Conservation (phyloP, 2,888 invertebrate genomes). For the Drosophila falleni region DNA sequence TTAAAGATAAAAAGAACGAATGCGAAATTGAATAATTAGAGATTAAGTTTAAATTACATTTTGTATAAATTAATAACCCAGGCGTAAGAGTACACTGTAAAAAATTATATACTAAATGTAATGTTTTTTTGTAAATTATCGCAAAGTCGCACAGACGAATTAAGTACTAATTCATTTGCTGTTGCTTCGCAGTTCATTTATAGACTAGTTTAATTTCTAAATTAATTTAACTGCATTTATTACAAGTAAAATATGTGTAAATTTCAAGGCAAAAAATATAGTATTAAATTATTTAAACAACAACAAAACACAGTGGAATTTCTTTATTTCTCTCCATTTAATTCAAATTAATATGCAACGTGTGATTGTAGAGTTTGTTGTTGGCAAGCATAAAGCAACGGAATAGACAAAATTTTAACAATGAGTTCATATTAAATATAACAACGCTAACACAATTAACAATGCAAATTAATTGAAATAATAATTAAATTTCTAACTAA, state of each 20-base stretch:
- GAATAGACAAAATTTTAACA: constrained; percentile 44
- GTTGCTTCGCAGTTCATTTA: constrained; percentile 68
- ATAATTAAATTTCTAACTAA: constrained; percentile 34
- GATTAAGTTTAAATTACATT: constrained; percentile 77
- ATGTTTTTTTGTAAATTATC: constrained; percentile 72
- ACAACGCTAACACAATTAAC: constrained; percentile 47
- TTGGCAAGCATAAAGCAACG: constrained; percentile 35
- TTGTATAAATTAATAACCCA: constrained; percentile 74
- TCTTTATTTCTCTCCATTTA: constrained; percentile 44
- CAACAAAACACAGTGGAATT: constrained; percentile 37
- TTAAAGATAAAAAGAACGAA: constrained; percentile 50
- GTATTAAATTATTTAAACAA: constrained; percentile 77
- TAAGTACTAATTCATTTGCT: constrained; percentile 46
- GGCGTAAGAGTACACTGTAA: constrained; percentile 72
- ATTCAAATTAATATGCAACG: constrained; percentile 68
- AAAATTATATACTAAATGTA: constrained; percentile 59
- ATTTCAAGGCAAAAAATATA: constrained; percentile 70
- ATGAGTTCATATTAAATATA: constrained; percentile 43
- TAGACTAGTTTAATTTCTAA: constrained; percentile 77
- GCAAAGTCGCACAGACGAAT: constrained; percentile 58
- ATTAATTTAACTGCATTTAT: constrained; percentile 75
- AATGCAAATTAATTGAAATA: constrained; percentile 46
- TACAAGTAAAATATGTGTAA: constrained; percentile 68
- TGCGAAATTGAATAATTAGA: constrained; percentile 60
- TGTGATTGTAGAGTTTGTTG: constrained; percentile 36